Conservation (phyloP, 2,888 invertebrate genomes). For the Cataglyphis livida region DNA sequence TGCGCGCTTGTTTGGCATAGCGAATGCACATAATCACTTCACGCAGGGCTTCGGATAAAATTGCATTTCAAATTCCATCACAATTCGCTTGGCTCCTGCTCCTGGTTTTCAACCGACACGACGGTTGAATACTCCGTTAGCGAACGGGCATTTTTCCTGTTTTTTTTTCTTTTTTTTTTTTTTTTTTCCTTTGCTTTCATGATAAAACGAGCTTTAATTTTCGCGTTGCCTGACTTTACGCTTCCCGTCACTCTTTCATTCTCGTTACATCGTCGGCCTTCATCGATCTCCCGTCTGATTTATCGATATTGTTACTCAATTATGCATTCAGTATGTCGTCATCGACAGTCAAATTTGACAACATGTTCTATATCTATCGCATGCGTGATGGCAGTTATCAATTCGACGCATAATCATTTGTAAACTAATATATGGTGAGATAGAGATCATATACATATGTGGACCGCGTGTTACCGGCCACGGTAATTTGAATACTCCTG, state of each 20-base stretch:
- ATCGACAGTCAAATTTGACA: slow-evolving; percentile 69
- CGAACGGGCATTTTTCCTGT: slow-evolving; percentile 15
- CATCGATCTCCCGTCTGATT: slow-evolving; percentile 27
- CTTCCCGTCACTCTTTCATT: slow-evolving; percentile 28
- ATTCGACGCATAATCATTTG: slow-evolving; percentile 60
- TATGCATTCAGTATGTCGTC: slow-evolving; percentile 75
- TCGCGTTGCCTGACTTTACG: slow-evolving; percentile 37
- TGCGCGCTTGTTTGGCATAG: background rate
- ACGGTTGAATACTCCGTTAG: slow-evolving; percentile 33
- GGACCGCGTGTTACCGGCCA: slow-evolving; percentile 62
- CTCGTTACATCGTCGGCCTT: background rate
- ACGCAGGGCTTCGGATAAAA: background rate
- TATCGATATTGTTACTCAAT: slow-evolving; percentile 69
- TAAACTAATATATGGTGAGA: slow-evolving; percentile 51
- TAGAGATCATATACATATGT: slow-evolving; percentile 35
- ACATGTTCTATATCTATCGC: slow-evolving; percentile 53
- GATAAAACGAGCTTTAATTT: slow-evolving; percentile 37
- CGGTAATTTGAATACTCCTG: slow-evolving; percentile 53
- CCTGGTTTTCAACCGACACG: slow-evolving; percentile 1
- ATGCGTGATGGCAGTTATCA: slow-evolving; percentile 24
- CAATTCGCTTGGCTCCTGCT: slow-evolving; percentile 22
- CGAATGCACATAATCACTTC: slow-evolving; percentile 17
- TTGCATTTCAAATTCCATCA: slow-evolving; percentile 41
- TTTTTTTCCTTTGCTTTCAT: slow-evolving; percentile 2
- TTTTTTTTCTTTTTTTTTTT: slow-evolving; percentile 37